Evolutionary conservation across 2,888 invertebrate species (phyloP), one percentile per base, ranked within the genome.

Genomic region (Boloria euphrosyne): DNA sequence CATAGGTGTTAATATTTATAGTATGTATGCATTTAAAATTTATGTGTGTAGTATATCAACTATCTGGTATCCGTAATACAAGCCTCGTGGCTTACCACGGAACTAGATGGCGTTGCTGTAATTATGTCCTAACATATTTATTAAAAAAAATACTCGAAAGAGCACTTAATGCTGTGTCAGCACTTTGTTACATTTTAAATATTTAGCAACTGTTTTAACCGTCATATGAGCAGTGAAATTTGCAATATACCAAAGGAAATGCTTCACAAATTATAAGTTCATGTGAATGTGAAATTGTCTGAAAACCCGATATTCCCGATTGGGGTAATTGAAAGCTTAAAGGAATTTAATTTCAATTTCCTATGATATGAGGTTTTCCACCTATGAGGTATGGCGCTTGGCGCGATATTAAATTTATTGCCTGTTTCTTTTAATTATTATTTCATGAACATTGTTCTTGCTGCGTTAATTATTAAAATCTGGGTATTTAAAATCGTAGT

Each of bases 291-390:
- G 76, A 76, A 84, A 84, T 83, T 80, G 78, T 78, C 78, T 78
- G 84, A 83, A 81, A 84, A 85, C 82, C 80, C 84, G 81, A 85
- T 86, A 82, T 85, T 85, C 83, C 74, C 87, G 88, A 88, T 86
- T 87, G 86, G 80, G 86, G 87, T 91, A 90, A 91, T 90, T 90
- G 90, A 82, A 86, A 85, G 90, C 90, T 91, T 91, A 90, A 82
- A 85, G 88, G 90, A 90, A 90, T 91, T 90, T 90, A 90, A 90
- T 91, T 90, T 81, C 90, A 90, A 90, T 91, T 89, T 89, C 84
- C 86, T 84, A 86, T 86, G 82, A 82, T 85, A 87, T 83, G 84
- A 84, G 85, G 79, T 84, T 83, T 80, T 79, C 80, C 82, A 79
- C 81, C 80, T 85, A 84, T 84, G 80, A 80, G 81, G 83, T 80